Evolutionary conservation across 2,888 invertebrate genomes (phyloP), one percentile per base, ranked within the genome.

Genomic region (Argyresthia albistria): DNA sequence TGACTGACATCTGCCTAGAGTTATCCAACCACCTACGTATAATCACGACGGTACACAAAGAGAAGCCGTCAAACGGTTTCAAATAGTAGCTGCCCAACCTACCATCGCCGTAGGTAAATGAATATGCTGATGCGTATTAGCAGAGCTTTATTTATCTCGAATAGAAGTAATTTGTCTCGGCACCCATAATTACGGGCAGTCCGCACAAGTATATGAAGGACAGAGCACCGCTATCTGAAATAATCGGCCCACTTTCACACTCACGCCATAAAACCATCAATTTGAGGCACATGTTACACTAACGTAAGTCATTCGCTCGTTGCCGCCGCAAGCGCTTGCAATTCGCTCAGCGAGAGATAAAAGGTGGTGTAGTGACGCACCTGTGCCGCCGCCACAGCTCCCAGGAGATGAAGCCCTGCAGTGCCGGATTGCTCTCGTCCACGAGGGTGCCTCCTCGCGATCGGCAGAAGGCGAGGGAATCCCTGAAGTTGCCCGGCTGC

Each of bases 381-480:
- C 95, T 91, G 76, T 97, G 97, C 50, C 97, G 87, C 57, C 97
- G 89, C 95, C 97, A 97, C 43, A 97, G 82, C 69, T 97, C 97
- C 97, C 97, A 97, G 69, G 96, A 96, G 59, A 97, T 94, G 77
- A 97, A 97, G 0, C 97, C 97, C 79, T 97, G 97, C 39, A 97
- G 88, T 0, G 97, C 97, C 0, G 97, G 96, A 80, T 97, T 97
- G 70, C 96, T 96, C 77, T 97, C 97, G 66, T 96, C 95, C 4
- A 97, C 94, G 37, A 97, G 80, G 0, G 95, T 93, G 0, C 96
- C 96, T 4, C 95, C 96, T 11, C 96, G 89, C 0, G 91, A 89
- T 43, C 93, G 90, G 68, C 97, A 97, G 77, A 95, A 95, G 0
- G 91, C 88, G 8, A 95, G 78, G 0, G 97, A 93, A 51, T 96